Base-by-base conservation (phyloP, 2,113 vertebrate genomes). In the Hippocampus guttulatus region DNA sequence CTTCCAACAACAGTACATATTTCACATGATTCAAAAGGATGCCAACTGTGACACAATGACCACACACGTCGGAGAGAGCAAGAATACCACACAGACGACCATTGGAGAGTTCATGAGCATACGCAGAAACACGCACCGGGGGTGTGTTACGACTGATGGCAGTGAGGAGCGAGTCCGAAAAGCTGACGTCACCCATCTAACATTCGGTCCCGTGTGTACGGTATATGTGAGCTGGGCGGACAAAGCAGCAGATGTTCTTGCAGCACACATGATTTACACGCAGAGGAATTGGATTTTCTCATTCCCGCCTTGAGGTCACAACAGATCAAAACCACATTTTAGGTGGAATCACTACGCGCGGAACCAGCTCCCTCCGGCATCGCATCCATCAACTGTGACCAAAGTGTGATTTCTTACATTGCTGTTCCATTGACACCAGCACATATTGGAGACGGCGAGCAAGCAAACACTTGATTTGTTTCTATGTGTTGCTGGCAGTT, bases 161-260 rank as follows among this genome's bases (percentile, higher is more conserved):
- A 81, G 80, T 55, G 41, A 80, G 73, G 78, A 87, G 78, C 89
- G 90, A 92, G 80, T 91, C 91, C 92, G 82, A 86, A 72, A 60
- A 77, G 74, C 81, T 90, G 89, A 91, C 88, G 84, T 91, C 87
- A 92, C 78, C 58, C 73, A 25, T 63, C 84, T 69, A 82, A 84
- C 81, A 81, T 85, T 84, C 79, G 85, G 79, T 78, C 78, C 78
- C 81, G 82, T 76, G 84, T 76, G 85, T 55, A 52, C n/a, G 25
- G 43, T 66, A 49, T 79, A 64, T 51, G 75, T 21, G 72, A 69
- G 76, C 14, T 70, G 78, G 81, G 80, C 75, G 52, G 76, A 68
- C 75, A 38, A 68, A 64, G 62, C 78, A 78, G 88, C 87, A 92
- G 88, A 91, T 91, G 89, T 91, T 86, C 74, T 85, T 80, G 77